Evolutionary conservation across 2,888 invertebrate genomes (phyloP).

Genomic region (Drosophila mimica): DNA sequence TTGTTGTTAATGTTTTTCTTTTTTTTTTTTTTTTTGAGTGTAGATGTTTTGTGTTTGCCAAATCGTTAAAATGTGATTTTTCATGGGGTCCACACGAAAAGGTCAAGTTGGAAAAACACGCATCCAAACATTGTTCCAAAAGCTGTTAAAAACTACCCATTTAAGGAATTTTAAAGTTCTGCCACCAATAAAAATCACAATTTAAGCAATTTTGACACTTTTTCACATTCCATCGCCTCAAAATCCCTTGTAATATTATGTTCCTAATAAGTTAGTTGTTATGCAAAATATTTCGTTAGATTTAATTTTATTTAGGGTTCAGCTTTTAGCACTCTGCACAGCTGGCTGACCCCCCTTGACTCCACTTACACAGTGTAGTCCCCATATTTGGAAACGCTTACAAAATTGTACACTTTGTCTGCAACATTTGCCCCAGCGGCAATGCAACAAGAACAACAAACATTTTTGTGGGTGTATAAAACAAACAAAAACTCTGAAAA

Average conservation of each 20-base stretch:
- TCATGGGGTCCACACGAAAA: slow-evolving; percentile 25
- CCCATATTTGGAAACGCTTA: slow-evolving; percentile 26
- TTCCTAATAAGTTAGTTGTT: slow-evolving; percentile 18
- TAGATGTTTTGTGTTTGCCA: slow-evolving; percentile 35
- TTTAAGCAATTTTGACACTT: neutral
- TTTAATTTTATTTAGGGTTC: slow-evolving; percentile 12
- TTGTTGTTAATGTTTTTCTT: neutral
- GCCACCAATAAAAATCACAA: slow-evolving; percentile 8
- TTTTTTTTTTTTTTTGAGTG: slow-evolving; percentile 13
- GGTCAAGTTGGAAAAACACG: slow-evolving; percentile 22
- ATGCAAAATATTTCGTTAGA: slow-evolving; percentile 28
- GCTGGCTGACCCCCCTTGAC: neutral
- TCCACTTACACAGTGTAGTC: neutral
- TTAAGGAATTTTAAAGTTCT: slow-evolving; percentile 1
- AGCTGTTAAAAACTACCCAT: neutral
- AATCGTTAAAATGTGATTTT: slow-evolving; percentile 40
- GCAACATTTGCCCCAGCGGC: slow-evolving; percentile 23
- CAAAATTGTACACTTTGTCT: slow-evolving; percentile 42
- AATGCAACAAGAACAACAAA: slow-evolving; percentile 16
- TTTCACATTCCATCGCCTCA: neutral
- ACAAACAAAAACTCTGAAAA: slow-evolving; percentile 24
- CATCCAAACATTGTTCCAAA: neutral
- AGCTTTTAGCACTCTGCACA: slow-evolving; percentile 30
- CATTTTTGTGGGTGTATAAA: slow-evolving; percentile 20
- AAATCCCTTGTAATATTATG: slow-evolving; percentile 24